Conservation (phyloP, 2,888 invertebrate species). For the Ormyrus rosae region DNA sequence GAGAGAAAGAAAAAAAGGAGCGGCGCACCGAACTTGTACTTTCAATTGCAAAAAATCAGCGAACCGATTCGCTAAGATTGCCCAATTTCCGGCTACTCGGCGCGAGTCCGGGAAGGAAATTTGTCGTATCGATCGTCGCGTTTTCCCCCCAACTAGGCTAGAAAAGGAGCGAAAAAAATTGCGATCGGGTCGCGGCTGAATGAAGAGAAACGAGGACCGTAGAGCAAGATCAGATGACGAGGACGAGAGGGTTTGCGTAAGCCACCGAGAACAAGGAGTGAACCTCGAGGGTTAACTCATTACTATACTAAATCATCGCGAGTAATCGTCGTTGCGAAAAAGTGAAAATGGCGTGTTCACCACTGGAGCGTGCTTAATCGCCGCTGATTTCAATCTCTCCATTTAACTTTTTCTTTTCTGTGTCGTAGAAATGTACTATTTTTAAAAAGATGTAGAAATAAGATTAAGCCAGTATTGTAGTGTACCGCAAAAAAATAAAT, state of each 20-base stretch:
- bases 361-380: too few species aligned
- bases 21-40: constrained; percentile 36
- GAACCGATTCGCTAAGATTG: constrained; percentile 59
- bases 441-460: too few species aligned
- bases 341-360: too few species aligned
- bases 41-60: constrained; percentile 47
- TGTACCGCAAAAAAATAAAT: too few species aligned
- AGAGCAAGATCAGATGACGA: constrained; percentile 48
- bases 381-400: too few species aligned
- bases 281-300: constrained; percentile 14
- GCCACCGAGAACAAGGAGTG: not conserved
- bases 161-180: constrained; percentile 29
- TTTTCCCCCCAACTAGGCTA: not conserved
- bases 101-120: constrained; percentile 51
- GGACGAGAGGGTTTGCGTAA: constrained; percentile 1
- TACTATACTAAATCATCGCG: constrained; percentile 11
- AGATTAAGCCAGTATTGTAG: too few species aligned
- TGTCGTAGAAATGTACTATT: too few species aligned
- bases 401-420: too few species aligned
- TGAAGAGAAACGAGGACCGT: not conserved
- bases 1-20: not conserved
- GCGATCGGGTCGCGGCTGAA: not conserved
- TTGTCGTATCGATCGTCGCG: constrained; percentile 49
- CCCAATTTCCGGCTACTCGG: constrained; percentile 63
- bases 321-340: too few species aligned